Percentiles rank a stretch among this genome's conserved stretches.
phyloP scores from a whole-genome alignment of 2,888 invertebrate species.

The Candidula unifasciata region DNA sequence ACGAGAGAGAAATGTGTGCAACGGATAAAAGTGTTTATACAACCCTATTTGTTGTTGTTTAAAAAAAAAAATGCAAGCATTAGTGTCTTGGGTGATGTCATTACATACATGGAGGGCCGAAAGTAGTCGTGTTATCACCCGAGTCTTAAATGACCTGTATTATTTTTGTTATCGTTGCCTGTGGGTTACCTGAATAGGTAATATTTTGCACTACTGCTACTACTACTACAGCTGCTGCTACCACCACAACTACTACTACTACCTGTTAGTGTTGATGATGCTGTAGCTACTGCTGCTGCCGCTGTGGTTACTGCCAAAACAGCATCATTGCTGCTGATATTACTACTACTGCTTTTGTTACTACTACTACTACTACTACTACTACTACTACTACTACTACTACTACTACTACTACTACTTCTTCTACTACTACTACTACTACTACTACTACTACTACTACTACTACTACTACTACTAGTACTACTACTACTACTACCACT shows the following conservation, averaged over 20 bases:
- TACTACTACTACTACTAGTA: neutral
- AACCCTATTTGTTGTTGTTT: too few species aligned
- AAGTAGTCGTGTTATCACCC: too few species aligned
- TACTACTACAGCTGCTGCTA: neutral
- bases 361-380: conserved; percentile 27
- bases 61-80: too few species aligned
- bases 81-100: too few species aligned
- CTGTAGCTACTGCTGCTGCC: neutral
- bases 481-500: neutral
- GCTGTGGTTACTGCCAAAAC: neutral
- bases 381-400: neutral
- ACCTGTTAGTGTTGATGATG: neutral
- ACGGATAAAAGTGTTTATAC: too few species aligned
- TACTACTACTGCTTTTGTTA: conserved; percentile 10
- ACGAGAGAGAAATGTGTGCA: too few species aligned
- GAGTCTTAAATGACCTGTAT: too few species aligned
- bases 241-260: conserved; percentile 3
- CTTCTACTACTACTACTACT: neutral
- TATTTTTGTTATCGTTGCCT: too few species aligned
- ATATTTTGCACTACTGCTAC: too few species aligned
- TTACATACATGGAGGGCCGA: too few species aligned
- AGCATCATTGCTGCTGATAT: neutral
- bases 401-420: neutral
- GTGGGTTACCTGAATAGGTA: too few species aligned
- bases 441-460: conserved; percentile 16